Conservation (phyloP, 2,113 vertebrate genomes). For the Myotis davidii region DNA sequence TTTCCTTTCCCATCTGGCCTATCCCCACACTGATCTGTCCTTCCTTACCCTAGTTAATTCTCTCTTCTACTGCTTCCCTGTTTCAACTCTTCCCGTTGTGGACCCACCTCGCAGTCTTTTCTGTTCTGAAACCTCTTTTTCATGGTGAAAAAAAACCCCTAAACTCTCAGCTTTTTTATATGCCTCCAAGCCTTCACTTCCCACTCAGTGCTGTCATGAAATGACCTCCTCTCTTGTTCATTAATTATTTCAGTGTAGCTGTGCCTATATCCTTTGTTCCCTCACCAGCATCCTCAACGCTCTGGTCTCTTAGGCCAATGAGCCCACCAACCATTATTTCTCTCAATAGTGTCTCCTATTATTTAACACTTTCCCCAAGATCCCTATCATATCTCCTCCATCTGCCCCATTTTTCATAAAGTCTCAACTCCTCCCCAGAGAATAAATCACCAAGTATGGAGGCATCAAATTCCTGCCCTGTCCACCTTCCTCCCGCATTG, state of each 20-base stretch:
- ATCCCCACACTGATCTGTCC: neutral
- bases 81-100: neutral
- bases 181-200: neutral
- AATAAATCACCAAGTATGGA: neutral
- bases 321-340: neutral
- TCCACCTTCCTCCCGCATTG: neutral
- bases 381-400: neutral
- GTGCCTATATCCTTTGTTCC: neutral
- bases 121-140: neutral
- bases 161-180: neutral
- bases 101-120: neutral
- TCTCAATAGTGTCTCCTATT: neutral
- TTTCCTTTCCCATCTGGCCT: neutral
- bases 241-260: neutral
- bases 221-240: neutral
- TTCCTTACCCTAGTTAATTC: neutral
- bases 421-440: neutral
- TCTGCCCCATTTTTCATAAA: slow-evolving; percentile 23
- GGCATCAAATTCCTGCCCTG: neutral
- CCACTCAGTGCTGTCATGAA: neutral
- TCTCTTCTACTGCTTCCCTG: neutral
- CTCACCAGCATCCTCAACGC: neutral
- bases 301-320: neutral
- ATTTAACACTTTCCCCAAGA: slow-evolving; percentile 36
- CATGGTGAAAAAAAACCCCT: neutral